These are phyloP conservation scores for Semnornis frantzii DNA, from an alignment of 2,113 vertebrate genomes.

Conservation along the genomic window DNA sequence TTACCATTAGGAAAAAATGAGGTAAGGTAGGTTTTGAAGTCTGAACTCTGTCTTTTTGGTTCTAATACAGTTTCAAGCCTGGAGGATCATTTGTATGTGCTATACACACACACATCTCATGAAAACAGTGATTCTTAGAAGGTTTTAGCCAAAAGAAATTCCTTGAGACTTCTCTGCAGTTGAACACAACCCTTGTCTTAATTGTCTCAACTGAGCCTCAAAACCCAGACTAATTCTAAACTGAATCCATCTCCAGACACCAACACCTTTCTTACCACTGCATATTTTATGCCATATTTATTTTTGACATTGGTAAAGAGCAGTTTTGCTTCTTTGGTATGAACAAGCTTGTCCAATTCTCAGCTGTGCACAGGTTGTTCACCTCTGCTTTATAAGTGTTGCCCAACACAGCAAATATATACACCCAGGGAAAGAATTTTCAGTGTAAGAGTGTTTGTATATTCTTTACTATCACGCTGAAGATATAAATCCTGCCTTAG, in stretches of 20 bases:
- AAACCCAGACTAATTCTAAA: background rate
- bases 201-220: background rate
- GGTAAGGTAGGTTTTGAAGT: background rate
- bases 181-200: background rate
- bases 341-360: background rate
- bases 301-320: background rate
- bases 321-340: background rate
- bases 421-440: background rate
- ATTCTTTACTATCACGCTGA: background rate
- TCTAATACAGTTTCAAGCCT: background rate
- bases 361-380: background rate
- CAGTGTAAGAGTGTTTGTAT: background rate
- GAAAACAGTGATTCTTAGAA: background rate
- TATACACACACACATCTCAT: background rate
- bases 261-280: background rate
- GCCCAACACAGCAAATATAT: background rate
- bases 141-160: background rate
- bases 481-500: background rate
- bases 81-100: background rate
- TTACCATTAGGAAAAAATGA: slow-evolving; percentile 6
- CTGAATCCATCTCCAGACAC: background rate
- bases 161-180: background rate
- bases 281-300: background rate
- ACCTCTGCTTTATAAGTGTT: background rate
- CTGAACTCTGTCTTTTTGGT: background rate